Conservation (phyloP, 2,113 vertebrate species). For the Leptocoma aspasia region DNA sequence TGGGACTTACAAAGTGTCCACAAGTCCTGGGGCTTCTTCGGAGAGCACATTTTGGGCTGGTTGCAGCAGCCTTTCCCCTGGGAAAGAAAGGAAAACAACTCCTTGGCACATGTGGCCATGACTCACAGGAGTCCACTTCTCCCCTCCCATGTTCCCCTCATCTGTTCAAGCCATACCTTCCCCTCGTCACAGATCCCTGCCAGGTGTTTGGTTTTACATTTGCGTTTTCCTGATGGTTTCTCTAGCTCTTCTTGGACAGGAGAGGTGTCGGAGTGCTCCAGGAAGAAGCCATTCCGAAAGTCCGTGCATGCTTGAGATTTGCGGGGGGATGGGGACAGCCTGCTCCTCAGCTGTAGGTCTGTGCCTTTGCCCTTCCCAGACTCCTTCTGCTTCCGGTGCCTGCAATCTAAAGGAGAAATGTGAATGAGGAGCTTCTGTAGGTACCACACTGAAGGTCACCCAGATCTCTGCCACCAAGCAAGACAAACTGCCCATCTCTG, state of each 20-base stretch:
- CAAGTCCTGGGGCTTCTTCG: conserved; percentile 71
- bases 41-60: conserved; percentile 62
- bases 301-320: conserved; percentile 68
- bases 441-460: neutral
- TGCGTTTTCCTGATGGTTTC: conserved; percentile 96
- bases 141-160: conserved; percentile 42
- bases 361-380: conserved; percentile 46
- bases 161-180: conserved; percentile 77
- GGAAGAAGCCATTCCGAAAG: conserved; percentile 75
- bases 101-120: neutral
- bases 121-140: neutral
- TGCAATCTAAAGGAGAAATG: conserved; percentile 61
- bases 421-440: neutral
- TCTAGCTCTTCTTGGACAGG: conserved; percentile 76
- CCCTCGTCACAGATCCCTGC: conserved; percentile 78
- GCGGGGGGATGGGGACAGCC: conserved; percentile 62
- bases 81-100: neutral
- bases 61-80: conserved; percentile 72
- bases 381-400: conserved; percentile 74
- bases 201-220: conserved; percentile 97
- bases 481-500: neutral
- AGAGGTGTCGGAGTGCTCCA: conserved; percentile 68
- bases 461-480: neutral
- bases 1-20: conserved; percentile 73
- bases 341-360: conserved; percentile 68